Evolutionary conservation across 2,113 vertebrate species (phyloP), one percentile per base, ranked within the genome.

Genomic region (Myxocyprinus asiaticus): DNA sequence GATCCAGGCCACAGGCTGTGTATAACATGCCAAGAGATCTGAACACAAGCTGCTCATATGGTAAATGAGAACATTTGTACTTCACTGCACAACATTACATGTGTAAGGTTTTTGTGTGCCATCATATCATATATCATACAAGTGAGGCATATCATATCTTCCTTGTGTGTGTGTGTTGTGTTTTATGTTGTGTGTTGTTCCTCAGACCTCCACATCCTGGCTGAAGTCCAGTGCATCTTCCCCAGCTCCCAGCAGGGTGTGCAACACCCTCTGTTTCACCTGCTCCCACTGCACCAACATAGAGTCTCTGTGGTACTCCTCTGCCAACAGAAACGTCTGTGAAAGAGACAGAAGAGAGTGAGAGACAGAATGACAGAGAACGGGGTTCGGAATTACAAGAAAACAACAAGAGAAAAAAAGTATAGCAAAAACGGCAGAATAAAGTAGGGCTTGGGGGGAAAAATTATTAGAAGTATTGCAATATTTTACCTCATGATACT

Each of bases 281-380:
- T 98, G 97, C 86, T 99, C 98, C 98, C 98, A 99, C 84, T 99
- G 96, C 7, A 98, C 96, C 93, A 99, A 86, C 97, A 99, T 98
- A 5, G 97, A 98, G 83, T 99, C 98, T 9, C 96, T 93, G 79
- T 98, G 97, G 87, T 98, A 99, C 84, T 98, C 96, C 71, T 99
- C 97, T 53, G 98, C 98, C 94, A 98, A 88, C 58, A 94, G 93
- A 86, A 99, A 99, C 0, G 97, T 99, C 98, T 99, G 90, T 33
- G 10, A 33, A 33, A 33, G 22, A 53, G 72, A 69, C 9, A 44
- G 68, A 22, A 59, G 43, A 11, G 7, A 12, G 17, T 58, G 50
- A 22, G 58, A 70, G 4, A 14, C 0, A 50, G 22, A 33, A 33
- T 33, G 22, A 33, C 17, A 50, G 67, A 33, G 56, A 5, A 15